Evolutionary conservation across 2,888 invertebrate genomes (phyloP), one percentile per base, ranked within the genome.

Genomic region (Macrosoma leucophasiata): DNA sequence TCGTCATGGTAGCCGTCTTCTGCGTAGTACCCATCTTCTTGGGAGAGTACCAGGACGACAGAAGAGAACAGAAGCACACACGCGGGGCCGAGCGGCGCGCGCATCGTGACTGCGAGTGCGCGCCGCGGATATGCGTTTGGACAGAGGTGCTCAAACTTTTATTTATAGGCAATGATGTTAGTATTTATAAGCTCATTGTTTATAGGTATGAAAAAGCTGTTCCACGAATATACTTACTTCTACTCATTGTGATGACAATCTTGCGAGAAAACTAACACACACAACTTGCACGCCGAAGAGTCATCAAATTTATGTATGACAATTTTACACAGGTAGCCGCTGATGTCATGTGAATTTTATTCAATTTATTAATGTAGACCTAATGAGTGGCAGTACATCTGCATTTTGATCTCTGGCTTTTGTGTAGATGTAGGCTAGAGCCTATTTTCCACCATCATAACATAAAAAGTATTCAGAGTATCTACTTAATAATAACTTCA

Each of bases 91-190:
- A 54, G 44, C 69, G 74, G 69, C 74, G 75, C 74, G 66, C 79
- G 79, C 81, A 81, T 81, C 65, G 55, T 74, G 77, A 79, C 82
- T 79, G 79, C 60, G 67, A 45, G 55, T 52, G 57, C 60, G 57
- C 60, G 52, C 51, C 54, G 53, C 62, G 58, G 58, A 54, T 58
- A 75, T 79, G 79, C 78, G 78, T 62, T 70, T 66, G 59, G 50
- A 49, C 74, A 63, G 55, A 39, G 73, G 46, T 66, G 52, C 54
- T 56, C 72, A 71, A 77, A 77, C 64, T 69, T 66, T 56, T 53
- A 46, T 33, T 36, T 58, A 23, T 28, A 28, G 11, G n/a, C 11
- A 6, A 24, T 9, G 19, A 15, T 33, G 27, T 33, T n/a, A n/a
- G n/a, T n/a, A n/a, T n/a, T n/a, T n/a, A n/a, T n/a, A n/a, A n/a